These are phyloP conservation scores for Automeris io DNA, from an alignment of 2,888 invertebrate species.

Conservation along the genomic window DNA sequence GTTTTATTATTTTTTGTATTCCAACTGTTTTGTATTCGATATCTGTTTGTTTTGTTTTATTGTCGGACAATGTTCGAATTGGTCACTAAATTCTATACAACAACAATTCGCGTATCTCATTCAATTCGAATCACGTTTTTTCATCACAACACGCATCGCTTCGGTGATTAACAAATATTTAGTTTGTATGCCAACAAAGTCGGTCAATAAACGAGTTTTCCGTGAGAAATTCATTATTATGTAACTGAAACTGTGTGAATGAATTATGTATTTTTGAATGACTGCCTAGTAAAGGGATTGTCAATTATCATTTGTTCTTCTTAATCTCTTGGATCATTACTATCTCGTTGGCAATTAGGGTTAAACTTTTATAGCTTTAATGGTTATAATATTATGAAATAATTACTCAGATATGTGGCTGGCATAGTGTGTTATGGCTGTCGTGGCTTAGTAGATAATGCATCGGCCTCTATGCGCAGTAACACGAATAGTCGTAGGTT, in stretches of 20 bases:
- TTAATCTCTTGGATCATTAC: no score
- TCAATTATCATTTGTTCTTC: neutral
- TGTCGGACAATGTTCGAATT: neutral
- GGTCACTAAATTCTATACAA: conserved; percentile 8
- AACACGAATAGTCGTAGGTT: no score
- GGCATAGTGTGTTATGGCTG: no score
- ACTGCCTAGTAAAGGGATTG: neutral
- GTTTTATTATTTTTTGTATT: no score
- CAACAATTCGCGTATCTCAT: conserved; percentile 16
- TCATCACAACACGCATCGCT: conserved; percentile 12
- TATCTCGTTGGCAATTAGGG: no score
- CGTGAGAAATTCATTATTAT: conserved; percentile 15
- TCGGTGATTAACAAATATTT: conserved; percentile 26
- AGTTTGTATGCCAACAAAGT: conserved; percentile 26
- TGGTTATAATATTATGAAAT: no score
- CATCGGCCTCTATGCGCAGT: no score
- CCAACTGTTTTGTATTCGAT: no score
- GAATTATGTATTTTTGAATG: conserved; percentile 11
- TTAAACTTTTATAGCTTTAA: no score
- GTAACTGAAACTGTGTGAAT: conserved; percentile 25
- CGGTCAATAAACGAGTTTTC: conserved; percentile 29
- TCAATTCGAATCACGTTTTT: conserved; percentile 5
- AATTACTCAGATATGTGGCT: no score
- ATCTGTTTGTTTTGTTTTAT: no score
- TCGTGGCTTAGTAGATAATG: no score